These are phyloP conservation scores for human (Homo sapiens) DNA, from an alignment of 2,113 vertebrate species.

Conservation along the genomic window GRCh38 chr5:126404001-126404500, in stretches of 20 bases:
- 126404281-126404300: neutral
- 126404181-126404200: neutral
- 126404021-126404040: neutral
- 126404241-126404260: neutral
- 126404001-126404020: neutral
- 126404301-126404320: neutral
- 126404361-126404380: neutral
- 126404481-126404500: neutral
- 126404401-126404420: neutral
- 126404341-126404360: neutral
- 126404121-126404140: neutral
- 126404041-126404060: neutral
- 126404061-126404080: neutral
- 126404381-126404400: neutral
- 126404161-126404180: neutral
- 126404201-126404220: neutral
- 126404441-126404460: neutral
- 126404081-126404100: neutral
- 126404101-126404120: neutral
- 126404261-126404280: neutral
- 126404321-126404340: neutral
- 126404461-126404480: neutral
- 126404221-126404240: neutral
- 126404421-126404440: neutral
- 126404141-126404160: neutral